Evolutionary conservation across 1,140 invertebrate species (phyloP), one percentile per base, ranked within the genome.

Genomic region (Paraescarpia echinospica): DNA sequence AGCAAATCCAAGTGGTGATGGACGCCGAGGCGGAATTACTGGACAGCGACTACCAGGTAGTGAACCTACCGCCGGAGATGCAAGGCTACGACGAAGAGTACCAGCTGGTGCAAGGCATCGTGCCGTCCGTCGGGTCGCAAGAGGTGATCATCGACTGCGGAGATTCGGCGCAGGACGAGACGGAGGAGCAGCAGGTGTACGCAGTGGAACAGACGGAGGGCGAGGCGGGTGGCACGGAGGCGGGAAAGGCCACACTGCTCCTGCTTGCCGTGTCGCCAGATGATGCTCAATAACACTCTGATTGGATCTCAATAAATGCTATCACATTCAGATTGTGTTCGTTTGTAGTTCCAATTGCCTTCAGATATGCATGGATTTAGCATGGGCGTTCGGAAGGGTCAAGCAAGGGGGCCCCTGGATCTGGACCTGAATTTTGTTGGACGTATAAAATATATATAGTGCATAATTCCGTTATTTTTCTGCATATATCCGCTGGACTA

Each of bases 91-190:
- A 77, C 59, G 18, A 77, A 18, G 59, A 77, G 59, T 77, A 77
- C 4, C 59, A 77, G 22, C 27, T 77, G 12, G 59, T 77, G 59
- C 59, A 77, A 18, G 59, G 59, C 59, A 31, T 77, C 59, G 59
- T 77, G 18, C 59, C 59, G 59, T 77, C 59, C 59, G 27, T 77
- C 59, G 59, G 18, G 12, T 77, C 59, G 22, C 59, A 77, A 18
- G 59, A 77, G 59, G 59, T 77, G 59, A 77, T 77, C 59, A 77
- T 77, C 59, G 59, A 77, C 59, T 77, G 59, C 59, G 59, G 59
- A 77, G 59, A 77, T 18, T 14, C 59, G 59, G 59, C 27, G 59
- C 59, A 77, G 59, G 59, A 77, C 27, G 18, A 31, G 59, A 31
- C 14, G 18, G 59, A 31, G 8, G 59, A 77, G 18, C 59, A 77